Evolutionary conservation across 2,888 invertebrate genomes (phyloP).

Genomic region (Xestia rhomboidea): DNA sequence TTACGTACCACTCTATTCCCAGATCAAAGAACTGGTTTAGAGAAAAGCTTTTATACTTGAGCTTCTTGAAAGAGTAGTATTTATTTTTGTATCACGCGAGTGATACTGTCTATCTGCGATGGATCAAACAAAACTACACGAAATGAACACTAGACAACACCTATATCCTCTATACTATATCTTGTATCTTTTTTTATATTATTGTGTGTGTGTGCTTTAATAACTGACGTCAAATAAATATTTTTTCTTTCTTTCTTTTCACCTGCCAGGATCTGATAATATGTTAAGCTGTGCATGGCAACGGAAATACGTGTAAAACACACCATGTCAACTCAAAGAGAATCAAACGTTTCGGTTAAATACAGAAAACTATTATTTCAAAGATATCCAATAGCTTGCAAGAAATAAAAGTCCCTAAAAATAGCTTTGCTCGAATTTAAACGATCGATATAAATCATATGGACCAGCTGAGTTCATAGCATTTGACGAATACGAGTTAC

Average conservation of each 20-base stretch:
- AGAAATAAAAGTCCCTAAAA: constrained; percentile 31
- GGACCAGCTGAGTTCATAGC: constrained; percentile 63
- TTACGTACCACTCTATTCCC: constrained; percentile 18
- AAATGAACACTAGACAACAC: constrained; percentile 12
- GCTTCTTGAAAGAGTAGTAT: constrained; percentile 24
- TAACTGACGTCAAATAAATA: too few relatives aligned
- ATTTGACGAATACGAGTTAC: constrained; percentile 71
- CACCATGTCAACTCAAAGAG: neutral
- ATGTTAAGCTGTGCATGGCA: constrained; percentile 3
- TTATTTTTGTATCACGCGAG: constrained; percentile 45
- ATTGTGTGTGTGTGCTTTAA: too few relatives aligned
- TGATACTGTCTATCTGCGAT: constrained; percentile 7
- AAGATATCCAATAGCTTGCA: constrained; percentile 22
- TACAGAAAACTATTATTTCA: neutral
- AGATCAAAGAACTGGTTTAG: constrained; percentile 43
- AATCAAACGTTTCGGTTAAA: neutral
- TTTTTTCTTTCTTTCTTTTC: too few relatives aligned
- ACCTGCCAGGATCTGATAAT: too few relatives aligned
- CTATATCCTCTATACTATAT: too few relatives aligned
- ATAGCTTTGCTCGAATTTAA: constrained; percentile 45
- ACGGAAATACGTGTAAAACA: constrained; percentile 6
- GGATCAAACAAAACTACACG: constrained; percentile 37
- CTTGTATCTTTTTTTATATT: too few relatives aligned
- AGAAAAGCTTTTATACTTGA: constrained; percentile 44
- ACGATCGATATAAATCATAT: constrained; percentile 61